phyloP scores from a whole-genome alignment of 2,113 vertebrate species.

The Ictidomys tridecemlineatus region DNA sequence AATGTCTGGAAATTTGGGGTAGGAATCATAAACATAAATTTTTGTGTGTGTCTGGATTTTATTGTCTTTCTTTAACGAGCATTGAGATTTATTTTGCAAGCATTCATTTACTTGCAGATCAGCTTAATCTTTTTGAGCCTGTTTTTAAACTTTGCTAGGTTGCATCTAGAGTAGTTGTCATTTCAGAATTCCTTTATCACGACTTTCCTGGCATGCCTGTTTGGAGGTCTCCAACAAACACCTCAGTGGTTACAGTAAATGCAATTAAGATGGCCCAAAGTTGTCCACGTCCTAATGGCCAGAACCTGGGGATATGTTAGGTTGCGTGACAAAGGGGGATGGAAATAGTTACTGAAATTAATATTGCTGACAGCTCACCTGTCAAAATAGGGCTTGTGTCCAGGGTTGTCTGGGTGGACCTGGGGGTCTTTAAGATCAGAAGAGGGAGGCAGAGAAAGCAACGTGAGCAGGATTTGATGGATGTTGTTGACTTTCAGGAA shows the following conservation, averaged over 20 bases:
- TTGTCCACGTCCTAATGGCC: not conserved
- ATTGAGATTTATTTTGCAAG: slow-evolving; percentile 1
- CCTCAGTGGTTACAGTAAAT: not conserved
- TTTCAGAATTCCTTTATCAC: not conserved
- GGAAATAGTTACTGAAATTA: not conserved
- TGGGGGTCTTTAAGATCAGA: not conserved
- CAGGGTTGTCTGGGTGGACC: not conserved
- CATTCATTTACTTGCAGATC: not conserved
- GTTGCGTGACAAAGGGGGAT: not conserved
- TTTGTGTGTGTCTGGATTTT: not conserved
- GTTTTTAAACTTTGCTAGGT: not conserved
- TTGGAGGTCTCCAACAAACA: not conserved
- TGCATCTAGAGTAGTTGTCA: not conserved
- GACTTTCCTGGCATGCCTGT: not conserved
- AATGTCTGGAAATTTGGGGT: not conserved
- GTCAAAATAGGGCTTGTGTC: not conserved
- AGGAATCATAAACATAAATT: not conserved
- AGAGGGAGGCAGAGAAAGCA: not conserved
- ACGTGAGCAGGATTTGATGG: not conserved
- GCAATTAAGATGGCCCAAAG: not conserved
- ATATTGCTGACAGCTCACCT: not conserved
- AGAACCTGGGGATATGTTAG: not conserved
- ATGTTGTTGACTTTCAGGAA: not conserved
- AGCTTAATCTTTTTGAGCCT: not conserved
- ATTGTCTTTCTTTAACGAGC: not conserved